Percentiles rank a stretch among this genome's conserved stretches.
These are phyloP conservation scores for Hylaeus volcanicus DNA, from an alignment of 1,140 invertebrate species.

Conservation along the genomic window DNA sequence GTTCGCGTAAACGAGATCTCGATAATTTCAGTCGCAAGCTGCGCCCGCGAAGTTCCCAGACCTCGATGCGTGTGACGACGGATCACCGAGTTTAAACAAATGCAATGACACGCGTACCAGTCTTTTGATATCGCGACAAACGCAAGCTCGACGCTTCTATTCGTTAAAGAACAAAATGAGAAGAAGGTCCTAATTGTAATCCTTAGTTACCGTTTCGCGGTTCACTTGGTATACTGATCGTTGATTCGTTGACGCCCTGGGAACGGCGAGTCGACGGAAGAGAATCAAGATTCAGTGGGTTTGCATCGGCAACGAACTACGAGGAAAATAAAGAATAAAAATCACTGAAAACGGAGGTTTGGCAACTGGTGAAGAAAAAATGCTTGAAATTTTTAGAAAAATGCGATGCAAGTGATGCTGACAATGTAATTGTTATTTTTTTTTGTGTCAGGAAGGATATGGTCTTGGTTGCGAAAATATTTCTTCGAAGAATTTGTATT, in stretches of 20 bases:
- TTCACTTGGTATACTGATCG: neutral
- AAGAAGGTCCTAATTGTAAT: neutral
- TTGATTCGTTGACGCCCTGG: neutral
- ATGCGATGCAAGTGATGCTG: no score
- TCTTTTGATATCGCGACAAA: conserved; percentile 1
- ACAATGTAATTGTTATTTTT: no score
- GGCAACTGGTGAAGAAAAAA: no score
- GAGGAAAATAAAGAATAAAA: no score
- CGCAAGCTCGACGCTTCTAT: neutral
- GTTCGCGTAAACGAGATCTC: neutral
- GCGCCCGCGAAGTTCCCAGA: neutral
- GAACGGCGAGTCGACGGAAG: neutral
- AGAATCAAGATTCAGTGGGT: neutral
- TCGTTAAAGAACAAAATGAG: neutral
- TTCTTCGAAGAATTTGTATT: no score
- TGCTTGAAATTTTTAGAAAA: no score
- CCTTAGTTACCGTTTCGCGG: neutral
- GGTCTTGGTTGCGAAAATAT: no score
- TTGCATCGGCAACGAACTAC: neutral
- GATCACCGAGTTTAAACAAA: neutral
- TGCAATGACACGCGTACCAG: neutral
- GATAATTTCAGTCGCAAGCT: conserved; percentile 4
- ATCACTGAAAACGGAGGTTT: no score
- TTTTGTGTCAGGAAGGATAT: no score
- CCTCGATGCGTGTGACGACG: neutral